Evolutionary conservation across 2,888 invertebrate species (phyloP), one percentile per base, ranked within the genome.

Genomic region (Tuta absoluta): DNA sequence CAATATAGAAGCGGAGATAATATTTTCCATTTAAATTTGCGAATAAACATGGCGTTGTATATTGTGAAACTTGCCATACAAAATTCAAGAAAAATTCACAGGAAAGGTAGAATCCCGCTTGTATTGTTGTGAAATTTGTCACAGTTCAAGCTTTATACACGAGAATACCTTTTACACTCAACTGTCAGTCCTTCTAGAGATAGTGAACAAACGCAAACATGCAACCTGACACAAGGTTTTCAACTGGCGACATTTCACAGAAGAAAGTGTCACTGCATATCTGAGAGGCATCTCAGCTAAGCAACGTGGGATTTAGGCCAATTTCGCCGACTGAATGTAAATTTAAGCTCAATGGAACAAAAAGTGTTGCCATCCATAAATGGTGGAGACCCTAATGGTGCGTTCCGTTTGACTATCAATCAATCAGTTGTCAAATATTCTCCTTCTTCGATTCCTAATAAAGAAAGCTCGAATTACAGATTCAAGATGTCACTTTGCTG

Each of bases 231-330:
- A 23, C 58, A 38, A 38, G 12, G 37, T 37, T 38, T 33, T 58
- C 37, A 58, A 58, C 45, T 60, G 24, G 41, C 37, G 41, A 45
- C 41, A 60, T 60, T 60, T 60, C 60, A 60, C 45, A 45, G 60
- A 41, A 60, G 60, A 60, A 60, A 60, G 60, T 60, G 60, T 60
- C 60, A 60, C 60, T n/a, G 60, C 19, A 60, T 60, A 60, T 60
- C 45, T 60, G 48, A 21, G 45, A 45, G 41, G 48, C 37, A 60
- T 60, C 60, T 60, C n/a, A 60, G 58, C 60, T 60, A 5, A 60
- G 28, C 33, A 49, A 63, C 66, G 63, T 66, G 66, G 66, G 63
- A 63, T 66, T 57, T 57, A 57, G 63, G 60, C 45, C 66, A 63
- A 66, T 66, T 63, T 66, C 57, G 33, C 63, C 28, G 41, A 62